phyloP scores from a whole-genome alignment of 2,113 vertebrate species.

The Onychorhynchus coronatus region DNA sequence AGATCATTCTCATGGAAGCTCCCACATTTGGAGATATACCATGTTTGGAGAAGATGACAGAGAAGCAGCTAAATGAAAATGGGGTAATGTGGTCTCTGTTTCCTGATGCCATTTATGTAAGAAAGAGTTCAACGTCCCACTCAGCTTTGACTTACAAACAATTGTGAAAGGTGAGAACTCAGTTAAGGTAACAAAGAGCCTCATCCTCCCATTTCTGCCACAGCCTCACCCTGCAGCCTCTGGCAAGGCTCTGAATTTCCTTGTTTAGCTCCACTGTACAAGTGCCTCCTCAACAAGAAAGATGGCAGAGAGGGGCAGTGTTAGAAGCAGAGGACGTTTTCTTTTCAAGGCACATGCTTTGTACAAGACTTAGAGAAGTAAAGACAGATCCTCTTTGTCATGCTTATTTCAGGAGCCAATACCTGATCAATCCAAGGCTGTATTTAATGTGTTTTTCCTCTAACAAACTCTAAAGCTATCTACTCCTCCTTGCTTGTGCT shows the following conservation, averaged over 20 bases:
- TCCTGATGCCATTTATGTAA: neutral
- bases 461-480: neutral
- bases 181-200: neutral
- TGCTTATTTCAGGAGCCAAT: neutral
- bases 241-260: neutral
- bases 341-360: neutral
- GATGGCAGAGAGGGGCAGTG: neutral
- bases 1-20: neutral
- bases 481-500: neutral
- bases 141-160: neutral
- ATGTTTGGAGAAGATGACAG: neutral
- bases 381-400: neutral
- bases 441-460: neutral
- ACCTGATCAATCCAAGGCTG: neutral
- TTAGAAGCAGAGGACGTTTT: neutral
- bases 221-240: neutral
- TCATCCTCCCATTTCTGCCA: neutral
- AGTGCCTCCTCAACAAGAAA: neutral
- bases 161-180: neutral
- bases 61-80: neutral
- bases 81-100: rapidly evolving
- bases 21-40: neutral
- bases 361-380: neutral
- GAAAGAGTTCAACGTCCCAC: neutral
- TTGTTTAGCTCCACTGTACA: neutral